Base-by-base conservation (phyloP, 2,888 invertebrate species). In the Antheraea assamensis region DNA sequence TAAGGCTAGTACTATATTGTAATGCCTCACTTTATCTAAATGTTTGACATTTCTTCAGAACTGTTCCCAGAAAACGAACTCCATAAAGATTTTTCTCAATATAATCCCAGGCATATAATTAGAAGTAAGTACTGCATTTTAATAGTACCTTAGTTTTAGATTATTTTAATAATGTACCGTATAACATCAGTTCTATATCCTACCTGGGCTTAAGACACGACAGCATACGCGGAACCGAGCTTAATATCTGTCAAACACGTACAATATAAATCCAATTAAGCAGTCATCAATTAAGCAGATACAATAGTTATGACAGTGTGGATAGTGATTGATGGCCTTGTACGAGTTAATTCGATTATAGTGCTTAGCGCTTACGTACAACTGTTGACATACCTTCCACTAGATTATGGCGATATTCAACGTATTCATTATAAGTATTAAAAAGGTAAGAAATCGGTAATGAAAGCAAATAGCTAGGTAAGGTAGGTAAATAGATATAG, bases 301-400 rank as follows among this genome's bases (percentile, higher is more conserved):
- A 35, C 68, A 68, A 35, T 68, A 68, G 68, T 68, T 68, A 68
- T 35, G 68, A 68, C 68, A 68, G n/a, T n/a, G 35, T n/a, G 68
- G 21, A 68, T 68, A 68, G 68, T 35, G 68, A 68, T 35, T 31
- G 68, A 68, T 68, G 35, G 35, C 17, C 35, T 35, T 68, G 35
- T 35, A 35, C n/a, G 35, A 68, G n/a, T 35, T 68, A 68, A 68
- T 68, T 68, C n/a, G 17, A 68, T 68, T 68, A 68, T 64, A 17
- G 27, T 30, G 30, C 15, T 30, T 64, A 30, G 4, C 17, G 61
- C 61, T 64, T 64, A 64, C 61, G 30, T 27, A 64, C 17, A 27
- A 64, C 4, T 64, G 17, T 64, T 30, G 61, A 64, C 0, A 27
- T 61, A 17, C n/a, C 55, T 55, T 55, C 24, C 10, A 7, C 27